Percentiles rank a stretch among this genome's conserved stretches.
Conservation (phyloP, 37 sponge, comb jelly and placozoan genomes). For the Geodia barretti region DNA sequence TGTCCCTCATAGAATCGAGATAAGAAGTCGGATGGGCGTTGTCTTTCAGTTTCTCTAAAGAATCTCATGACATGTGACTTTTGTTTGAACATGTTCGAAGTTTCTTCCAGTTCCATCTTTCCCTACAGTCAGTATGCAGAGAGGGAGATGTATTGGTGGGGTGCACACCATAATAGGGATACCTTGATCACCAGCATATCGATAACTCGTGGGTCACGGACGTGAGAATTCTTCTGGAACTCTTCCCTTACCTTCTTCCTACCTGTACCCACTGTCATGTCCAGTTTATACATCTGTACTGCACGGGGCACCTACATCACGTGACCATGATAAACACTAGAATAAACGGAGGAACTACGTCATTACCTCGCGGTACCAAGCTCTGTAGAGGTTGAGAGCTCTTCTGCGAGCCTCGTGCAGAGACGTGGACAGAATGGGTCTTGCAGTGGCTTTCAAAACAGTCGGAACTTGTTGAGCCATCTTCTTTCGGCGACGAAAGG, state of each 20-base stretch:
- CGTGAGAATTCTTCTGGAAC: slow-evolving; percentile 84
- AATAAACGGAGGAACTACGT: background rate
- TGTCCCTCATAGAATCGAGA: slow-evolving; percentile 79
- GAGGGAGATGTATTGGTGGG: background rate
- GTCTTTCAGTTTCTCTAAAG: slow-evolving; percentile 66
- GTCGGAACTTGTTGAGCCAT: slow-evolving; percentile 47
- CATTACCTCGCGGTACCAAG: slow-evolving; percentile 89
- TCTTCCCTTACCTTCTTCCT: slow-evolving; percentile 75
- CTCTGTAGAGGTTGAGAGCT: slow-evolving; percentile 85
- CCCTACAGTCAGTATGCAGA: slow-evolving; percentile 42
- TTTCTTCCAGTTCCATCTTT: slow-evolving; percentile 83
- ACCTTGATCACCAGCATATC: slow-evolving; percentile 96
- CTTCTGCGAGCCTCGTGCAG: slow-evolving; percentile 76
- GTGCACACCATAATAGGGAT: background rate
- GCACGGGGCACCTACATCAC: slow-evolving; percentile 68
- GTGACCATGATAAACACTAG: too few relatives aligned
- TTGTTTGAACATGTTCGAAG: slow-evolving; percentile 72
- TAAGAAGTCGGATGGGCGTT: slow-evolving; percentile 70
- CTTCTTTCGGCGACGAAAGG: background rate
- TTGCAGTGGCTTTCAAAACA: slow-evolving; percentile 41
- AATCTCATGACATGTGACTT: slow-evolving; percentile 87
- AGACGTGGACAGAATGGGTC: slow-evolving; percentile 81
- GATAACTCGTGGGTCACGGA: slow-evolving; percentile 91
- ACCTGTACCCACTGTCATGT: slow-evolving; percentile 56
- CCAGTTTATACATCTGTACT: slow-evolving; percentile 47